Conservation (phyloP, 1,140 invertebrate genomes). For the Brachystomella parvula region DNA sequence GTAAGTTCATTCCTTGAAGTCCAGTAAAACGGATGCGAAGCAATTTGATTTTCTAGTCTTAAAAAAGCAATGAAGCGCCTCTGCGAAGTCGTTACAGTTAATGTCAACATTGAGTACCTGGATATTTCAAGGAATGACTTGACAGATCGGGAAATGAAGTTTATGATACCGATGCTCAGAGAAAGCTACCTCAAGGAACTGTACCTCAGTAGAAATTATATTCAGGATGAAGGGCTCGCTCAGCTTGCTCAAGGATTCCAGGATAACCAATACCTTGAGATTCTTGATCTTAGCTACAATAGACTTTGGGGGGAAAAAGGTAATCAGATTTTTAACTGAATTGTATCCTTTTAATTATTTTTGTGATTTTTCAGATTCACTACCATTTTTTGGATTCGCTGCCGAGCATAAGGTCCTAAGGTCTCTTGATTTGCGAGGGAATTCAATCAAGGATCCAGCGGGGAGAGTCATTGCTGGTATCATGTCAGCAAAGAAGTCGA, state of each 20-base stretch:
- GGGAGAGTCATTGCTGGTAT: slow-evolving; percentile 22
- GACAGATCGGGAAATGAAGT: slow-evolving; percentile 27
- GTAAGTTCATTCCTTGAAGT: background rate
- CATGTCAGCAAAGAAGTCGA: slow-evolving; percentile 12
- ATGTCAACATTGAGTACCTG: slow-evolving; percentile 10
- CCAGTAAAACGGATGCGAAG: no score
- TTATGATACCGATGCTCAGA: slow-evolving; percentile 12
- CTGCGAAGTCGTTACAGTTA: slow-evolving; percentile 21
- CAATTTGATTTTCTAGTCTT: slow-evolving; percentile 21
- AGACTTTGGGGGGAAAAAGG: slow-evolving; percentile 26
- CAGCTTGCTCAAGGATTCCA: slow-evolving; percentile 17
- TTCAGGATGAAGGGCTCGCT: slow-evolving; percentile 24
- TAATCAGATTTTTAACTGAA: slow-evolving; percentile 4
- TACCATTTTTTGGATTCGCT: slow-evolving; percentile 17
- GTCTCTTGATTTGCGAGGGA: slow-evolving; percentile 18
- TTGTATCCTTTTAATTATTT: background rate
- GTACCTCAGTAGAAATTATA: slow-evolving; percentile 25
- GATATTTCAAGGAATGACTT: slow-evolving; percentile 33
- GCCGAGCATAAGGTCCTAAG: slow-evolving; percentile 17
- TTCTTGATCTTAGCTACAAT: slow-evolving; percentile 26
- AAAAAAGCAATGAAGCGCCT: slow-evolving; percentile 15
- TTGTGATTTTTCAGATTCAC: slow-evolving; percentile 15
- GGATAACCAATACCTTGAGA: slow-evolving; percentile 17
- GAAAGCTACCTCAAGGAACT: slow-evolving; percentile 15
- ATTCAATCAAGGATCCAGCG: slow-evolving; percentile 22